Percentiles rank a stretch among this genome's conserved stretches.
These are phyloP conservation scores for Germaria angustata DNA, from an alignment of 2,888 invertebrate species.

Conservation along the genomic window DNA sequence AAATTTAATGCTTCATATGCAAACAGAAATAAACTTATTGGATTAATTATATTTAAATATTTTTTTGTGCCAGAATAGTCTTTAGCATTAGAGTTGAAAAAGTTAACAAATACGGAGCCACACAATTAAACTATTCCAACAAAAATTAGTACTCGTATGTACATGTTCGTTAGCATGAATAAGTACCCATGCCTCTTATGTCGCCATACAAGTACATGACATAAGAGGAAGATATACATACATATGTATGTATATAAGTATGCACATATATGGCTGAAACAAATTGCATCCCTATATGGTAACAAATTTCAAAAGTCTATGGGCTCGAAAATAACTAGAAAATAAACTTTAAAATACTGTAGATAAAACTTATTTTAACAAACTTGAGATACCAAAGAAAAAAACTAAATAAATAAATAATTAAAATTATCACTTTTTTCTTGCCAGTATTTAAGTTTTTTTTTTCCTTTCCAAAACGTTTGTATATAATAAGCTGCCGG, in stretches of 20 bases:
- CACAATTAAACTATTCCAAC: too few species aligned
- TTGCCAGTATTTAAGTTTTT: conserved; percentile 3
- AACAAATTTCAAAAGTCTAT: conserved; percentile 8
- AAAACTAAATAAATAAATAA: too few species aligned
- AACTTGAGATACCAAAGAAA: neutral
- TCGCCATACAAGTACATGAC: neutral
- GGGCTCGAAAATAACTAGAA: neutral
- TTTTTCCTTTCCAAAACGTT: too few species aligned
- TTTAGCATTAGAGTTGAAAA: too few species aligned
- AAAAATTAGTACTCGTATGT: neutral
- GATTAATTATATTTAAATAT: too few species aligned
- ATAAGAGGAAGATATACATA: neutral
- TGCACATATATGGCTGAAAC: neutral
- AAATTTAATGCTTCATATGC: too few species aligned
- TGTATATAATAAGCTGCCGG: neutral
- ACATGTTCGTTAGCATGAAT: neutral
- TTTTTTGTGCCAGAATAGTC: too few species aligned
- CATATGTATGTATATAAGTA: too few species aligned
- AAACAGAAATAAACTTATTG: too few species aligned
- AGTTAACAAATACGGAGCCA: too few species aligned
- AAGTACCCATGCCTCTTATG: neutral
- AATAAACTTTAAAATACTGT: neutral
- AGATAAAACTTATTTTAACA: neutral
- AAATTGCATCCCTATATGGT: conserved; percentile 16
- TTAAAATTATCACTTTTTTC: conserved; percentile 8